phyloP scores from a whole-genome alignment of 2,113 vertebrate genomes.

The Chunga burmeisteri region DNA sequence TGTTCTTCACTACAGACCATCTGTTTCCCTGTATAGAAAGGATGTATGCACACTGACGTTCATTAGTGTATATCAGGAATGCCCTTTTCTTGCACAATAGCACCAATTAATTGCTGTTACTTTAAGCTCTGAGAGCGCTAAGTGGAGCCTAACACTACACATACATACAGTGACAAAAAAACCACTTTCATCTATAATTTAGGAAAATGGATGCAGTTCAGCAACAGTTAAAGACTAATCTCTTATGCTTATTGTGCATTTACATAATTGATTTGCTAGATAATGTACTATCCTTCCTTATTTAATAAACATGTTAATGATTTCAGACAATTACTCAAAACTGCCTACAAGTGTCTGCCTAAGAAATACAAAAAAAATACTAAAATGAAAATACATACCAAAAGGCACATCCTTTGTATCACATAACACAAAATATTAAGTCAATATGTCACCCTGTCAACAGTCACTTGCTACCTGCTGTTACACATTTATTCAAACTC shows the following conservation, averaged over 20 bases:
- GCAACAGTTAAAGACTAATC: conserved; percentile 76
- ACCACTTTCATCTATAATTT: conserved; percentile 71
- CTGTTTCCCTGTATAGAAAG: conserved; percentile 50
- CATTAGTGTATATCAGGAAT: conserved; percentile 48
- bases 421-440: conserved; percentile 78
- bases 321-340: conserved; percentile 81
- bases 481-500: conserved; percentile 78
- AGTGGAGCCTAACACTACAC: neutral
- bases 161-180: neutral
- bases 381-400: conserved; percentile 77
- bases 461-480: conserved; percentile 81
- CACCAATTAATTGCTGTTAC: conserved; percentile 18
- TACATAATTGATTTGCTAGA: conserved; percentile 83
- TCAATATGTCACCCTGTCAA: conserved; percentile 82
- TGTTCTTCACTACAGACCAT: conserved; percentile 51
- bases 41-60: conserved; percentile 19
- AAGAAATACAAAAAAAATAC: conserved; percentile 69
- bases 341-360: conserved; percentile 77
- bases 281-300: conserved; percentile 81
- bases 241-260: conserved; percentile 76
- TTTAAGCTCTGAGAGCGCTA: conserved; percentile 15
- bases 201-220: conserved; percentile 66
- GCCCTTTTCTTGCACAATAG: conserved; percentile 14
- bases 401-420: conserved; percentile 81
- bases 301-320: conserved; percentile 85